Evolutionary conservation across 2,797 vertebrate genomes (phyloP), one percentile per base, ranked within the genome.

Genomic region (Spheniscus humboldti): DNA sequence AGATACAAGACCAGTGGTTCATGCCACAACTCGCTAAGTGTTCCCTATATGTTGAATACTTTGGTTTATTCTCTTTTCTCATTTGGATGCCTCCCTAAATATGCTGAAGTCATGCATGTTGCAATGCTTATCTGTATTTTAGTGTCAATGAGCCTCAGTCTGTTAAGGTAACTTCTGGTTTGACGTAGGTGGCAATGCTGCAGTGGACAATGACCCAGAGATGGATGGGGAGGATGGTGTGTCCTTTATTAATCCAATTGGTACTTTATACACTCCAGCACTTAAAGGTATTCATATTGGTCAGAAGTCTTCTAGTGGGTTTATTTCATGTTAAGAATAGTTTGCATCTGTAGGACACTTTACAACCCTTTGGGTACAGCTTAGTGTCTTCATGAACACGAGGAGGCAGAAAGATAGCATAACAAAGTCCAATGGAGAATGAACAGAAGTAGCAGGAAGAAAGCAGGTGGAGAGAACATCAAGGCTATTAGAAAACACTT

Each of bases 171-270:
- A 97, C 88, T 94, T 98, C 95, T 97, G 97, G 52, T 98, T 97
- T 95, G 82, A 95, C 64, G 6, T 96, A 99, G 99, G 99, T 63
- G 99, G 99, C 74, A 99, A 98, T 71, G 99, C 99, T 16, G 99
- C 99, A 23, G 68, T 96, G 50, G 97, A 98, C 80, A 98, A 99
- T 97, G 98, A 99, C 96, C 98, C 99, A 25, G 99, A 98, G 97
- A 98, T 98, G 68, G 99, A 99, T 66, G 99, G 99, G 56, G 98
- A 99, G 84, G 99, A 99, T 47, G 99, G 99, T 88, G 99, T 99
- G 15, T 99, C 99, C 86, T 99, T 99, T 97, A 98, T 99, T 92
- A 98, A 98, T 82, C 98, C 98, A 17, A 97, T 98, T 45, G 99
- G 99, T 82, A 98, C 98, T 79, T 97, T 98, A 87, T 99, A 99